Evolutionary conservation across 2,797 vertebrate genomes (phyloP).

Genomic region (Podarcis siculus): DNA sequence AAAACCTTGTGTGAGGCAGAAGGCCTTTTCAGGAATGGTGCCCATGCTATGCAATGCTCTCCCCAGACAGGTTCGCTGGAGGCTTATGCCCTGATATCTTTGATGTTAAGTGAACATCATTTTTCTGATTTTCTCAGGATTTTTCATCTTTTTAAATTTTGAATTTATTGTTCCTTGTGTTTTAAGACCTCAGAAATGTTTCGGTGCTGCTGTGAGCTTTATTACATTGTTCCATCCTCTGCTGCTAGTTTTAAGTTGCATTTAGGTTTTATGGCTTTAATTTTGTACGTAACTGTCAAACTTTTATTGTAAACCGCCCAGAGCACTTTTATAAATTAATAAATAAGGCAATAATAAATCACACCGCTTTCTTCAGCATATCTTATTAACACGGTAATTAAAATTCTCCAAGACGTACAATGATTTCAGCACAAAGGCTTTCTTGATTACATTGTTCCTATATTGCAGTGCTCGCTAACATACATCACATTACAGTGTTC

Average conservation of each 20-base stretch:
- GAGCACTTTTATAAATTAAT: not conserved
- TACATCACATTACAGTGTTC: conserved; percentile 36
- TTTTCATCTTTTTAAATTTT: no score
- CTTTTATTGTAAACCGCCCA: no score
- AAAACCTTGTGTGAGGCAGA: conserved; percentile 19
- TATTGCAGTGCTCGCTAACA: conserved; percentile 33
- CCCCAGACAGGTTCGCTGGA: no score
- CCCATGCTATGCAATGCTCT: no score
- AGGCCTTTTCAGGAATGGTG: no score
- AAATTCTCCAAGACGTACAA: conserved; percentile 53
- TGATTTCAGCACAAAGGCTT: conserved; percentile 55
- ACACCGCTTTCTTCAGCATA: conserved; percentile 45
- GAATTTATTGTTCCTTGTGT: no score
- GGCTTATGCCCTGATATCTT: no score
- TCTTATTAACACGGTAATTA: conserved; percentile 63
- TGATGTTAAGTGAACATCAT: no score
- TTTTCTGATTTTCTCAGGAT: no score
- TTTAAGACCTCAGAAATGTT: not conserved
- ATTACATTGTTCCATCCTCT: not conserved
- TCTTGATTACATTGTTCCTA: conserved; percentile 57
- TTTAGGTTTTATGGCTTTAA: not conserved
- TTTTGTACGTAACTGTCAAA: no score
- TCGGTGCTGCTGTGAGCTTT: not conserved
- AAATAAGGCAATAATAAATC: not conserved
- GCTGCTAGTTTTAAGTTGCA: not conserved